Percentiles rank a stretch among this genome's conserved stretches.
These are phyloP conservation scores for human DNA, from an alignment of 2,113 vertebrate genomes.

Conservation along the genomic window GRCh38 chr15:61240501-61241000, in stretches of 20 bases:
- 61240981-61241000: neutral
- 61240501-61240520: constrained; percentile 45
- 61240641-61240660: constrained; percentile 49
- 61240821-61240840: constrained; percentile 71
- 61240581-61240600: constrained; percentile 69
- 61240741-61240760: constrained; percentile 75
- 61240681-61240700: constrained; percentile 49
- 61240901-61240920: constrained; percentile 41
- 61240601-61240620: constrained; percentile 70
- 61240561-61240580: constrained; percentile 59
- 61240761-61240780: constrained; percentile 72
- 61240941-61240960: neutral
- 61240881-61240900: constrained; percentile 58
- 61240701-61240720: constrained; percentile 4
- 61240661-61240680: neutral
- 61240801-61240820: constrained; percentile 70
- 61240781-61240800: constrained; percentile 64
- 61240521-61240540: constrained; percentile 44
- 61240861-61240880: constrained; percentile 71
- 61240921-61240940: constrained; percentile 8
- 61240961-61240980: neutral
- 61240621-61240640: constrained; percentile 53
- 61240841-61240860: constrained; percentile 73
- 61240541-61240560: constrained; percentile 40
- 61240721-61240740: neutral